A percentile compares a stretch with the other conserved stretches of the same genome.
Evolutionary conservation across 2,797 vertebrate species (phyloP).

Genomic region (Staurois parvus): DNA sequence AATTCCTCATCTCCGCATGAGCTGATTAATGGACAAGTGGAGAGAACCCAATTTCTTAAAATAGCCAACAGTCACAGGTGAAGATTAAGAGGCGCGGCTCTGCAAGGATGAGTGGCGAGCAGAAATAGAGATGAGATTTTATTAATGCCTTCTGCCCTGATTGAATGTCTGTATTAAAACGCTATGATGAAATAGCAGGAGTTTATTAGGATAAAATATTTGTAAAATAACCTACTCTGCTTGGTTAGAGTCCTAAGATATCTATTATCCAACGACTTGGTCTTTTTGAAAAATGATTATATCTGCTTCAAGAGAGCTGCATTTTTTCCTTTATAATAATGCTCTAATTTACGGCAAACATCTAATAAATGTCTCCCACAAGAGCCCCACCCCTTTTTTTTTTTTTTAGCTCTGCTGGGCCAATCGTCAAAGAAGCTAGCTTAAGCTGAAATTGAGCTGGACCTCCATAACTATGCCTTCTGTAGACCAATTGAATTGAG

Average conservation of each 20-base stretch:
- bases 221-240: neutral
- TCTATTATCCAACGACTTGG: neutral
- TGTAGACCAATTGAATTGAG: too few relatives aligned
- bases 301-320: neutral
- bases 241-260: neutral
- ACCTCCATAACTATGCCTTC: too few relatives aligned
- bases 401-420: too few relatives aligned
- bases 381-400: too few relatives aligned
- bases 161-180: neutral
- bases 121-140: neutral
- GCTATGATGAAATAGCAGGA: too few relatives aligned
- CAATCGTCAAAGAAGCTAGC: too few relatives aligned
- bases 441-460: too few relatives aligned
- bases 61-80: slow-evolving; percentile 61
- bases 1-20: slow-evolving; percentile 46
- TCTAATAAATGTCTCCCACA: too few relatives aligned
- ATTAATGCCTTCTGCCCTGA: neutral
- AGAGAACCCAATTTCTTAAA: slow-evolving; percentile 50
- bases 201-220: neutral
- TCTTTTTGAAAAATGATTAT: neutral
- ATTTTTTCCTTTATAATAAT: too few relatives aligned
- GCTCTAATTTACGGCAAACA: too few relatives aligned
- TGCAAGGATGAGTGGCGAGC: neutral
- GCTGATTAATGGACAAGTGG: slow-evolving; percentile 58
- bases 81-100: slow-evolving; percentile 66